Base-by-base conservation (phyloP, 2,797 vertebrate species). In the Chaenodraco wilsoni region DNA sequence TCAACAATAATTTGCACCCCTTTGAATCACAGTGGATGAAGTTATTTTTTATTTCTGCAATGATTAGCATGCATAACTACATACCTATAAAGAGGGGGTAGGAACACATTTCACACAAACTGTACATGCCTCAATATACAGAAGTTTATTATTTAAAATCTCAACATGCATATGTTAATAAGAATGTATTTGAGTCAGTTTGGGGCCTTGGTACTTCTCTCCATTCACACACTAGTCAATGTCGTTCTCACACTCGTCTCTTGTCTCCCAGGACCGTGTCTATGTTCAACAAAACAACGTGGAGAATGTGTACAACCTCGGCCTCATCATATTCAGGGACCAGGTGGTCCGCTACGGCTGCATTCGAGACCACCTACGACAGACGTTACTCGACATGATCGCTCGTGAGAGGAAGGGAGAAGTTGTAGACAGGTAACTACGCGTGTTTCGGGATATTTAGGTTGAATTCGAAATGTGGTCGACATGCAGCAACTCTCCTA, bases 251-350 rank as follows among this genome's bases (percentile, higher is more conserved):
- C 23, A 19, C 1, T 64, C 68, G 9, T 65, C 14, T 57, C 33
- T 57, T 4, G 2, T 66, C 60, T 63, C 50, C 10, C 81, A 99
- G 98, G 98, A 99, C 89, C 95, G 97, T 69, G 97, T 99, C 21
- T 99, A 99, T 69, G 97, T 99, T 82, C 97, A 99, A 77, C 97
- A 99, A 85, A 99, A 98, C 88, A 98, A 98, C 0, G 97, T 98
- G 90, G 97, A 99, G 90, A 99, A 99, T 65, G 98, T 99, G 82
- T 99, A 98, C 94, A 99, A 99, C 90, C 93, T 99, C 69, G 98
- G 98, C 79, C 95, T 99, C 91, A 98, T 98, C 81, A 98, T 99
- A 93, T 99, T 99, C 91, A 95, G 97, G 85, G 97, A 99, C 90
- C 97, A 98, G 91, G 98, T 99, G 21, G 96, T 99, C 14, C 96